A percentile compares a stretch with the other conserved stretches of the same genome.
Evolutionary conservation across 2,888 invertebrate genomes (phyloP).

Genomic region (Monoplex corrugatus): DNA sequence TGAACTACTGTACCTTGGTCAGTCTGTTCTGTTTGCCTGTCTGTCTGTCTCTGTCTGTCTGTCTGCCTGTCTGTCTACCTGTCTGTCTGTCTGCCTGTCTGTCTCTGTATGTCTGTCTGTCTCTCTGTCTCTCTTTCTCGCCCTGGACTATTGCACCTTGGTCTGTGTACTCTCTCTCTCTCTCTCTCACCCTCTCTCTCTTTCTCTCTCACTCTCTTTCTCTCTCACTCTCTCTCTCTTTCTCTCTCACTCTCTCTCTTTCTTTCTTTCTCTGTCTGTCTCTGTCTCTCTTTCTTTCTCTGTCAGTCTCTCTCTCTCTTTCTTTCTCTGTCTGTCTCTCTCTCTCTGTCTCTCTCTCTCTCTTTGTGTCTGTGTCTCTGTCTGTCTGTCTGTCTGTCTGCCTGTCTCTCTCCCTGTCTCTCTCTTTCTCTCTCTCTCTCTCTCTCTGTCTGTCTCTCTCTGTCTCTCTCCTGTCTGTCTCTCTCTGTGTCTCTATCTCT

Average conservation of each 20-base stretch:
- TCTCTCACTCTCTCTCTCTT: background rate
- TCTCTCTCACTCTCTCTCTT: background rate
- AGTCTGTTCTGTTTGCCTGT: background rate
- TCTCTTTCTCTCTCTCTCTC: background rate
- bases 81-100: too few species aligned
- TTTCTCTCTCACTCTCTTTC: conserved; percentile 16
- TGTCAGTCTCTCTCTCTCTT: background rate
- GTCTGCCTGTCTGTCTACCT: background rate
- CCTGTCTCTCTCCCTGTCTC: background rate
- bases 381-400: background rate
- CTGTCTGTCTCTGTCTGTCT: too few species aligned
- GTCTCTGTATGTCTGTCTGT: too few species aligned
- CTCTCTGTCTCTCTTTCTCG: too few species aligned
- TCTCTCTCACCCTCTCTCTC: conserved; percentile 18
- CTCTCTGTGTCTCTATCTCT: background rate
- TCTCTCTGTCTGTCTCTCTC: background rate
- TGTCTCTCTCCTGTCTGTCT: background rate
- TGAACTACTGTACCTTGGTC: conserved; percentile 67
- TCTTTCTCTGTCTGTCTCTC: background rate
- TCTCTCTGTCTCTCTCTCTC: background rate
- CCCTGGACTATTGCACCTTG: background rate
- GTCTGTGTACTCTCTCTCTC: background rate
- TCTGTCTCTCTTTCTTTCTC: background rate
- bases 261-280: background rate
- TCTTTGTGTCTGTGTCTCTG: background rate